These are phyloP conservation scores for Onychomys torridus DNA, from an alignment of 2,797 vertebrate species.

Conservation along the genomic window DNA sequence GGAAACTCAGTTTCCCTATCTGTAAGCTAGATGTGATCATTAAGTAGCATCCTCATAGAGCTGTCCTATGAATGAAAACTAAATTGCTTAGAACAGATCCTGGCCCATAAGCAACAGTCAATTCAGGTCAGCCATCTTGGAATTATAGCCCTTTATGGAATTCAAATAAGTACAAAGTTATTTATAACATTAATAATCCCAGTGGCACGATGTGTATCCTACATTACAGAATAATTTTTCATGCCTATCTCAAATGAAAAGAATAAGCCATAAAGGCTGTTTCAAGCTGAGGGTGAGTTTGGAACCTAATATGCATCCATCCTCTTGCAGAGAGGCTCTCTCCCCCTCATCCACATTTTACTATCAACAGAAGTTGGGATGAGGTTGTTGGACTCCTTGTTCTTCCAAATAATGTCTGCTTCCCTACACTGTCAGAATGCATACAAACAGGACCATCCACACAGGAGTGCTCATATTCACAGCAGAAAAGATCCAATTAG, in stretches of 20 bases:
- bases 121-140: background rate
- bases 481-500: background rate
- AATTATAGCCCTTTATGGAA: background rate
- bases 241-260: background rate
- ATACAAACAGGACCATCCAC: background rate
- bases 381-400: background rate
- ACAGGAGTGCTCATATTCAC: fast-evolving
- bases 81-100: background rate
- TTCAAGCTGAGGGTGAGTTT: background rate
- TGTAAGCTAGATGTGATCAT: background rate
- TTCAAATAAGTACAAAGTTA: background rate
- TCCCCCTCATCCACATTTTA: background rate
- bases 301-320: background rate
- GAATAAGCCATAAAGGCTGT: background rate
- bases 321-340: background rate
- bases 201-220: too few species aligned
- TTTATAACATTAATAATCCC: background rate
- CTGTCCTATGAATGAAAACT: background rate
- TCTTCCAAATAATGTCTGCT: fast-evolving
- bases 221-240: background rate
- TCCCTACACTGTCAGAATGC: background rate
- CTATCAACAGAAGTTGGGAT: background rate
- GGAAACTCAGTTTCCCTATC: background rate
- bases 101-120: background rate
- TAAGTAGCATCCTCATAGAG: background rate